phyloP scores from a whole-genome alignment of 2,888 invertebrate genomes.

The Dione juno region DNA sequence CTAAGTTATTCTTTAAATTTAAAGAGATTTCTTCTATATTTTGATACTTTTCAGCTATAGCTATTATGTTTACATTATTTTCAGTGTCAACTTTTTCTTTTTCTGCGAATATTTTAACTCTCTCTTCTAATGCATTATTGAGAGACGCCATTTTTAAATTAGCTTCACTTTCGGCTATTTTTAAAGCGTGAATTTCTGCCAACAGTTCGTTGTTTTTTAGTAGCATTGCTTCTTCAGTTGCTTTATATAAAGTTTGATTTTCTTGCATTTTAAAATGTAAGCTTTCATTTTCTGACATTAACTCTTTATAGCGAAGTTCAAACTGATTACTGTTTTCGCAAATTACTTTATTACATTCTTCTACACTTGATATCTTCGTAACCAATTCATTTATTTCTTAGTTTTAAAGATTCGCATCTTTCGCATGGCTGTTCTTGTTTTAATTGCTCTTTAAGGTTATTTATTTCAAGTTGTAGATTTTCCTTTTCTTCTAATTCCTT shows the following conservation, averaged over 20 bases:
- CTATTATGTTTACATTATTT: conserved; percentile 47
- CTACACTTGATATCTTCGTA: conserved; percentile 28
- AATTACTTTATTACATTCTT: conserved; percentile 30
- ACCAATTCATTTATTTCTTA: conserved; percentile 35
- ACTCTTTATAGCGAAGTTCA: conserved; percentile 47
- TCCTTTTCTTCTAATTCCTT: conserved; percentile 21
- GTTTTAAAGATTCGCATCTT: conserved; percentile 33
- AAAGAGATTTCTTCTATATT: conserved; percentile 61
- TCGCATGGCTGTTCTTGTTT: conserved; percentile 35
- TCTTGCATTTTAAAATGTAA: conserved; percentile 56
- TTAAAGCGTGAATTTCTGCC: conserved; percentile 53
- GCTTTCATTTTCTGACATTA: conserved; percentile 51
- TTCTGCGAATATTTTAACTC: conserved; percentile 22
- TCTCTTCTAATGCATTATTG: conserved; percentile 55
- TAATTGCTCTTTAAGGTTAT: conserved; percentile 57
- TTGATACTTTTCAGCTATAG: conserved; percentile 55
- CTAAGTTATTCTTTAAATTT: conserved; percentile 58
- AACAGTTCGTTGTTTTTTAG: conserved; percentile 52
- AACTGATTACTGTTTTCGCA: conserved; percentile 35
- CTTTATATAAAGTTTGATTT: conserved; percentile 53
- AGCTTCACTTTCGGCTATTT: conserved; percentile 52
- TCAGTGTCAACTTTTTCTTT: conserved; percentile 23
- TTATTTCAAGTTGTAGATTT: conserved; percentile 39
- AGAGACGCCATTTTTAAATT: conserved; percentile 53
- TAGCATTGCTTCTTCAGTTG: conserved; percentile 45